These are phyloP conservation scores for Anguilla megastoma DNA, from an alignment of 2,797 vertebrate genomes.

Conservation along the genomic window DNA sequence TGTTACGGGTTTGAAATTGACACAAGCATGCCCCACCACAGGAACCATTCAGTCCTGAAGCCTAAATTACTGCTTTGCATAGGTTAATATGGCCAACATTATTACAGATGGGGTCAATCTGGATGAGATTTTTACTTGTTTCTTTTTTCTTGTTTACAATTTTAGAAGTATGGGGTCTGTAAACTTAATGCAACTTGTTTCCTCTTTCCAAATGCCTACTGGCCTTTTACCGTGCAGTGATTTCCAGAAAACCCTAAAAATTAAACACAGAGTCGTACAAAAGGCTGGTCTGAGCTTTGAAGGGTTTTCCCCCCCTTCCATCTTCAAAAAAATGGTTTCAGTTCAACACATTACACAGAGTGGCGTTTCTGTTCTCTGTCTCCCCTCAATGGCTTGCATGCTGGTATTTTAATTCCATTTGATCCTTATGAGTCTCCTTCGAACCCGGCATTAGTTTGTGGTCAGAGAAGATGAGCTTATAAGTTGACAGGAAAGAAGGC, in stretches of 20 bases:
- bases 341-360: slow-evolving; percentile 60
- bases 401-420: slow-evolving; percentile 57
- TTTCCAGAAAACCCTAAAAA: slow-evolving; percentile 53
- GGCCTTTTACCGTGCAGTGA: slow-evolving; percentile 51
- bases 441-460: slow-evolving; percentile 45
- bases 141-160: slow-evolving; percentile 49
- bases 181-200: slow-evolving; percentile 60
- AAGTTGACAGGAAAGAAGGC: slow-evolving; percentile 53
- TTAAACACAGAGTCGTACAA: slow-evolving; percentile 52
- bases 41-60: slow-evolving; percentile 51
- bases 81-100: slow-evolving; percentile 61
- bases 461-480: slow-evolving; percentile 39
- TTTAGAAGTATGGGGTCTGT: slow-evolving; percentile 61
- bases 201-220: slow-evolving; percentile 50
- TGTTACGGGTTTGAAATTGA: slow-evolving; percentile 59
- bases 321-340: slow-evolving; percentile 48
- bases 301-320: slow-evolving; percentile 34
- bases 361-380: slow-evolving; percentile 45
- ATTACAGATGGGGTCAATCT: slow-evolving; percentile 47
- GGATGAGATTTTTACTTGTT: slow-evolving; percentile 47
- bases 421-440: slow-evolving; percentile 49
- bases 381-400: slow-evolving; percentile 43
- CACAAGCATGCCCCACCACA: slow-evolving; percentile 66
- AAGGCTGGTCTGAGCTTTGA: slow-evolving; percentile 42
- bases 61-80: slow-evolving; percentile 68